These are phyloP conservation scores for Cichladusa arquata DNA, from an alignment of 2,113 vertebrate genomes.

Conservation along the genomic window DNA sequence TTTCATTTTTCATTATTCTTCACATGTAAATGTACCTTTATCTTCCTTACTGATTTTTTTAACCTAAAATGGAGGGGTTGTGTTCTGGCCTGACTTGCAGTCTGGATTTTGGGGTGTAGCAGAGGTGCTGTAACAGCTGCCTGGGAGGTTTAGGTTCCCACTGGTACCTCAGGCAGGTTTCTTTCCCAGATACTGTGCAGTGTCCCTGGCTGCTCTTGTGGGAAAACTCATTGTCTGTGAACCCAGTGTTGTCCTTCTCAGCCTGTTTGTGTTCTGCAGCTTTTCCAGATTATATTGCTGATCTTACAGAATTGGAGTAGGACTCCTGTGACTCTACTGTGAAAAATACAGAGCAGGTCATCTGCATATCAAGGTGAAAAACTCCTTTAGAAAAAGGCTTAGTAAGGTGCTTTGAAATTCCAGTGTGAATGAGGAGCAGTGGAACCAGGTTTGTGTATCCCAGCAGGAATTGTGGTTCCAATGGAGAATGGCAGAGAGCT, in stretches of 20 bases:
- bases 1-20: not conserved
- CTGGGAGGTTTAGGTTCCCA: not conserved
- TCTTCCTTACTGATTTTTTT: not conserved
- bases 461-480: not conserved
- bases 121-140: not conserved
- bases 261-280: not conserved
- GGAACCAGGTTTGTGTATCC: not conserved
- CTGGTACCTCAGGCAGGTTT: not conserved
- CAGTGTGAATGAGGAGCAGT: not conserved
- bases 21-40: not conserved
- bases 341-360: not conserved
- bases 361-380: not conserved
- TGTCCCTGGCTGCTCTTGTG: not conserved
- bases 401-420: not conserved
- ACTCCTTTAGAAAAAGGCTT: not conserved
- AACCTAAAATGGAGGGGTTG: not conserved
- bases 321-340: not conserved
- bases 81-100: not conserved
- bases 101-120: not conserved
- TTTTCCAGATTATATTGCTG: not conserved
- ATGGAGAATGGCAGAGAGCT: not conserved
- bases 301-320: not conserved
- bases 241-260: not conserved
- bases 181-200: not conserved
- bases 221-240: not conserved